These are phyloP conservation scores for Mythimna ferrago DNA, from an alignment of 2,888 invertebrate species.

Conservation along the genomic window DNA sequence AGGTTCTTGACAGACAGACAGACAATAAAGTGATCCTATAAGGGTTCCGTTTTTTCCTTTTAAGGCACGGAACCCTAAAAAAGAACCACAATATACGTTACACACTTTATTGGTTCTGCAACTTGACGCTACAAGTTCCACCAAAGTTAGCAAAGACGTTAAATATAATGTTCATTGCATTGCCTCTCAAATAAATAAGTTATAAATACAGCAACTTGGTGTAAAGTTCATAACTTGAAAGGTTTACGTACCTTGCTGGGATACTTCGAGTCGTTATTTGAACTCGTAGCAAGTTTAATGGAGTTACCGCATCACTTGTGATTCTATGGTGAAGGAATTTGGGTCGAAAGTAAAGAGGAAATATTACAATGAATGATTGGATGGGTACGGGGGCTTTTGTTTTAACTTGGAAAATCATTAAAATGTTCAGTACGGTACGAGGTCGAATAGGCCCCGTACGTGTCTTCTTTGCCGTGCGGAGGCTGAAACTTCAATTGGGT, in stretches of 20 bases:
- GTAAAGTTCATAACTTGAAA: conserved; percentile 16
- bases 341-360: not conserved
- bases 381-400: not conserved
- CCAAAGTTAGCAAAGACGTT: conserved; percentile 29
- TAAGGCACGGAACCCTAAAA: too few species aligned
- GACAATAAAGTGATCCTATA: too few species aligned
- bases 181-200: conserved; percentile 32
- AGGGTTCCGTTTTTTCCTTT: too few species aligned
- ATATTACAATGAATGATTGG: not conserved
- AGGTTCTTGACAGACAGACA: too few species aligned
- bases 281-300: conserved; percentile 28
- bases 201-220: conserved; percentile 33
- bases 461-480: too few species aligned
- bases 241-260: conserved; percentile 21
- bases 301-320: conserved; percentile 8
- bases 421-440: too few species aligned
- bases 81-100: not conserved
- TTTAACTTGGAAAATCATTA: too few species aligned
- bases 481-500: too few species aligned
- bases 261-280: conserved; percentile 13
- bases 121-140: conserved; percentile 16
- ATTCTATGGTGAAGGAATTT: conserved; percentile 3
- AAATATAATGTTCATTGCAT: conserved; percentile 36
- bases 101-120: conserved; percentile 19
- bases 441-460: too few species aligned